Evolutionary conservation across 1,140 invertebrate genomes (phyloP).

Genomic region (Drosophila sturtevanti): DNA sequence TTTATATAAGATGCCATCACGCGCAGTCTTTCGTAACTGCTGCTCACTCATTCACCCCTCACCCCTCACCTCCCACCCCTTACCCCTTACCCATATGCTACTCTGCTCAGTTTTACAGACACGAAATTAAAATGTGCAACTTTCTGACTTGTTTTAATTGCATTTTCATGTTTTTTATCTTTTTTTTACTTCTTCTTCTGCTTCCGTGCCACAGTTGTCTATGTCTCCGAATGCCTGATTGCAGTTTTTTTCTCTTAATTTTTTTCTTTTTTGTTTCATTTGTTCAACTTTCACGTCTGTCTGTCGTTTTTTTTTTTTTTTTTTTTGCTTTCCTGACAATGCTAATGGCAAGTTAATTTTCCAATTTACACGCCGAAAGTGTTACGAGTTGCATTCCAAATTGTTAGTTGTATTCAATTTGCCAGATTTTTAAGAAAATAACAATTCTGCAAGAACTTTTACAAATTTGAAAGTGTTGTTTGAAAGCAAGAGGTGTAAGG

Average conservation of each 20-base stretch:
- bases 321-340: constrained; percentile 6
- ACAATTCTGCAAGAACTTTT: constrained; percentile 1
- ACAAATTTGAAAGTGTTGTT: constrained; percentile 1
- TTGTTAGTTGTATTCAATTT: constrained; percentile 10
- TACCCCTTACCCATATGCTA: too few species aligned
- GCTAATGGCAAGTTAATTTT: constrained; percentile 48
- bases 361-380: constrained; percentile 43
- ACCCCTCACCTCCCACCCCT: not conserved
- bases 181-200: too few species aligned
- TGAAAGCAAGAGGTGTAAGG: not conserved
- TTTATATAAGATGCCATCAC: too few species aligned
- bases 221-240: not conserved
- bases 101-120: too few species aligned
- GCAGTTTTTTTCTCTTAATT: not conserved
- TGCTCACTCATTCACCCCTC: not conserved
- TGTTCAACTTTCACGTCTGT: too few species aligned
- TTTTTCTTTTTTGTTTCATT: too few species aligned
- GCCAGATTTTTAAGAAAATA: constrained; percentile 14
- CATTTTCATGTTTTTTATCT: constrained; percentile 16
- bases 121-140: constrained; percentile 23
- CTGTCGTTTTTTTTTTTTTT: not conserved
- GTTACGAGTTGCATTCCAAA: constrained; percentile 2
- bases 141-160: constrained; percentile 29
- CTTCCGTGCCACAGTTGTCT: too few species aligned
- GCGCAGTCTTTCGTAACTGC: too few species aligned